Evolutionary conservation across 2,113 vertebrate genomes (phyloP).

Genomic region (Proteles cristata): DNA sequence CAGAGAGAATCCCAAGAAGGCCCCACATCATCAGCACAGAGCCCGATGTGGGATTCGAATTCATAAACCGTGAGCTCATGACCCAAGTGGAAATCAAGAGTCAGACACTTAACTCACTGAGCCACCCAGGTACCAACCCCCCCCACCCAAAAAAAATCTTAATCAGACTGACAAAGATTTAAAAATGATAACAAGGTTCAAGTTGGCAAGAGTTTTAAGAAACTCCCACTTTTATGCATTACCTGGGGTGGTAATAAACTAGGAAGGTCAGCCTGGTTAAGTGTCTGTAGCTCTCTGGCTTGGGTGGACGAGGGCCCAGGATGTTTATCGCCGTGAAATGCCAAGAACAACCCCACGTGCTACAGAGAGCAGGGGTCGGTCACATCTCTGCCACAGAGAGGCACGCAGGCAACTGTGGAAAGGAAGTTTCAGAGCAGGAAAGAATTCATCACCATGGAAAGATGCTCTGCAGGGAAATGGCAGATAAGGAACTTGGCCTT

Average conservation of each 20-base stretch:
- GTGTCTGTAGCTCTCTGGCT: not conserved
- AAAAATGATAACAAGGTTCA: not conserved
- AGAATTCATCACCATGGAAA: not conserved
- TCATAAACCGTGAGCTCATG: too few species aligned
- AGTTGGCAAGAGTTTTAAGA: not conserved
- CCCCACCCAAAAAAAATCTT: not conserved
- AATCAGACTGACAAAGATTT: not conserved
- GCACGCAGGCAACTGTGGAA: fast-evolving
- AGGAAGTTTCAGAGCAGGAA: not conserved
- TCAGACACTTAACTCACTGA: too few species aligned
- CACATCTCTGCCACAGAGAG: fast-evolving
- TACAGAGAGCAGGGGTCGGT: not conserved
- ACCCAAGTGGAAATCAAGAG: too few species aligned
- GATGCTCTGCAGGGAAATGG: not conserved
- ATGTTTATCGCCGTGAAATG: not conserved
- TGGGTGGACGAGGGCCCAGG: fast-evolving
- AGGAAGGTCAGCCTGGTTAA: not conserved
- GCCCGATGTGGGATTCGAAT: too few species aligned
- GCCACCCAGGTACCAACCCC: too few species aligned
- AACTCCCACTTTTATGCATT: not conserved
- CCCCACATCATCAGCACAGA: too few species aligned
- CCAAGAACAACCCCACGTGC: fast-evolving
- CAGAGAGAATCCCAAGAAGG: too few species aligned
- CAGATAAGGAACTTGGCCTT: fast-evolving
- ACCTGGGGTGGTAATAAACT: not conserved